A percentile compares a stretch with the other conserved stretches of the same genome.
Conservation (phyloP, 2,888 invertebrate genomes). For the Xylota segnis region DNA sequence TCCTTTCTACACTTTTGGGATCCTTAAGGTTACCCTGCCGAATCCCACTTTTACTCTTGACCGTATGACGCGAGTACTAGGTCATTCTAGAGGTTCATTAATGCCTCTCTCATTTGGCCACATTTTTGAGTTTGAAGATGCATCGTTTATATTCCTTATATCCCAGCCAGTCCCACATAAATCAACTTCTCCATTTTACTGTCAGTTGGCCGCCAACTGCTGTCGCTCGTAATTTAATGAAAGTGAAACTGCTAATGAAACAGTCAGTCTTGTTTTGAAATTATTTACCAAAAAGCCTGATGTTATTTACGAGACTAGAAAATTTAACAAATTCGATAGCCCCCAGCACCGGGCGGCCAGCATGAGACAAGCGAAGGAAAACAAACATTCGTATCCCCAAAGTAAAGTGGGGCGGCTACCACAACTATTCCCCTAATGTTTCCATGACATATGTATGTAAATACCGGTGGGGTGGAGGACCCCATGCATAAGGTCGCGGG, state of each 20-base stretch:
- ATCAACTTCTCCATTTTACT: neutral
- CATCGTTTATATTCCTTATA: too few relatives aligned
- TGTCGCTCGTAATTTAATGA: slow-evolving; percentile 5
- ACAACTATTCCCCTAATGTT: slow-evolving; percentile 11
- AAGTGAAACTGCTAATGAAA: slow-evolving; percentile 8
- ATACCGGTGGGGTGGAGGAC: neutral
- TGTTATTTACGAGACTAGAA: slow-evolving; percentile 8
- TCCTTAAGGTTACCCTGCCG: too few relatives aligned
- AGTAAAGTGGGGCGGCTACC: neutral
- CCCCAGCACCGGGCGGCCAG: neutral
- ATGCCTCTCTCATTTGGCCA: too few relatives aligned
- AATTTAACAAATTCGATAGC: slow-evolving; percentile 6
- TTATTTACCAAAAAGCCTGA: slow-evolving; percentile 20
- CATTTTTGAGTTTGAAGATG: too few relatives aligned
- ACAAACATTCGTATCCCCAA: neutral
- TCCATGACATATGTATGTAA: slow-evolving; percentile 16
- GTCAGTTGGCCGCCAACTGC: neutral
- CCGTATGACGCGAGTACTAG: too few relatives aligned
- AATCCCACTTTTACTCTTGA: too few relatives aligned
- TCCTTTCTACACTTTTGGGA: too few relatives aligned
- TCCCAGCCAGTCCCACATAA: too few relatives aligned
- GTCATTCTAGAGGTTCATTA: too few relatives aligned
- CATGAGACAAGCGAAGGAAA: neutral
- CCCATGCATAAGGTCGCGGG: neutral
- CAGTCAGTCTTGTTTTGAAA: neutral